These are phyloP conservation scores for Cataglyphis altisquamis DNA, from an alignment of 2,888 invertebrate species.

Conservation along the genomic window DNA sequence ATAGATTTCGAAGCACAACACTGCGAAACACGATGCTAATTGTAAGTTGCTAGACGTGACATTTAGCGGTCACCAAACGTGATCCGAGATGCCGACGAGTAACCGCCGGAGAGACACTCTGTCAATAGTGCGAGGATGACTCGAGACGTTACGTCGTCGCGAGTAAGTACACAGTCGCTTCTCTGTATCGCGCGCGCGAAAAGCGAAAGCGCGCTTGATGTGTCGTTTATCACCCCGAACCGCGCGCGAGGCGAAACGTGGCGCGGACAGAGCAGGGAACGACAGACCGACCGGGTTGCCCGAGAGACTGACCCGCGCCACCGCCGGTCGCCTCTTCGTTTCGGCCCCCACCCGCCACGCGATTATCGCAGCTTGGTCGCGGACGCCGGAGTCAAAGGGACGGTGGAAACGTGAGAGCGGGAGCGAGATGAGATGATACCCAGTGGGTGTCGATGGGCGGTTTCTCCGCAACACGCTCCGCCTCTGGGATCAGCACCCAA, in stretches of 20 bases:
- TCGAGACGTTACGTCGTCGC: constrained; percentile 80
- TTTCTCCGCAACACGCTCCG: constrained; percentile 61
- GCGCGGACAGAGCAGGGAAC: constrained; percentile 85
- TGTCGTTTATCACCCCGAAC: constrained; percentile 58
- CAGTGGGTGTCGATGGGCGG: constrained; percentile 60
- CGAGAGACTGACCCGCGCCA: constrained; percentile 86
- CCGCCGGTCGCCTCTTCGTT: constrained; percentile 83
- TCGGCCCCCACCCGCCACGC: constrained; percentile 78
- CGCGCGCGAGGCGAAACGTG: constrained; percentile 71
- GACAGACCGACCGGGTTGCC: constrained; percentile 85
- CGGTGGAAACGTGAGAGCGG: constrained; percentile 37
- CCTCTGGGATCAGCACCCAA: constrained; percentile 71
- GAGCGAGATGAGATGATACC: constrained; percentile 57
- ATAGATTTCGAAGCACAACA: constrained; percentile 34
- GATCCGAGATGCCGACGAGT: background rate
- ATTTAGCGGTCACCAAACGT: background rate
- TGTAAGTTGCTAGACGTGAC: background rate
- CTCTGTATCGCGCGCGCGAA: constrained; percentile 65
- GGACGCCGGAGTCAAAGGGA: constrained; percentile 34
- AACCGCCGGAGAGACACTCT: background rate
- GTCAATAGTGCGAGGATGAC: constrained; percentile 55
- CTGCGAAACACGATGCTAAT: constrained; percentile 8
- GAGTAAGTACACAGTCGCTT: constrained; percentile 15
- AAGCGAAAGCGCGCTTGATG: constrained; percentile 56
- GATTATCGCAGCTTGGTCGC: constrained; percentile 33